Base-by-base conservation (phyloP, 2,888 invertebrate genomes). In the Agrotis ipsilon region DNA sequence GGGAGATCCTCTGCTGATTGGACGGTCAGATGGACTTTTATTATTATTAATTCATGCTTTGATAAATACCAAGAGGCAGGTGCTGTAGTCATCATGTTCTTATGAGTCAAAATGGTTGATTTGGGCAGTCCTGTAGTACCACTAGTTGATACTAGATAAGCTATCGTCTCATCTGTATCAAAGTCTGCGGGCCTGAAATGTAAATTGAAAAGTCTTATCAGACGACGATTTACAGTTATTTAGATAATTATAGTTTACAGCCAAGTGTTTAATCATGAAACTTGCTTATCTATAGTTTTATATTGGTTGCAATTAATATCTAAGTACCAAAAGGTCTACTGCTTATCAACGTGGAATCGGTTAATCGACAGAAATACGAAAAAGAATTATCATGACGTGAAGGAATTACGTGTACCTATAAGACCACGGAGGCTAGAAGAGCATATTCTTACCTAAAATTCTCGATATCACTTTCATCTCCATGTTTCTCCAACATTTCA, bases 41-140 rank as follows among this genome's bases (percentile, higher is more conserved):
- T 39, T 39, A 39, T 39, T 39, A 39, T 39, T 39, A 39, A 39
- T 39, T 39, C 39, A 2, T 39, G 9, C 39, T 39, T 32, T 19
- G 6, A 64, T 27, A 55, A n/a, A 24, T 83, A 91, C 91, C 86
- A 88, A 7, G 80, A 3, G 7, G 76, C 75, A 1, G 85, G 69
- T 4, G 68, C 27, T 45, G 73, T 60, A 0, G 78, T 51, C 1
- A 16, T 32, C 14, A 79, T 18, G 9, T 88, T 90, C 55, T 87
- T 89, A 46, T 92, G 88, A 0, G 91, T 86, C 0, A 86, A 27
- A 4, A 82, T 77, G 45, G 88, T 90, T 3, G 81, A 60, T 78
- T 92, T 92, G 0, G 91, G 90, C 11, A 85, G 32, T 1, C 92
- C 92, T 3, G 90, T 92, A 1, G 91, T 87, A 0, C 92, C 92